A percentile compares a stretch with the other conserved stretches of the same genome.
Evolutionary conservation across 2,113 vertebrate species (phyloP).

Genomic region (Acrocephalus arundinaceus): DNA sequence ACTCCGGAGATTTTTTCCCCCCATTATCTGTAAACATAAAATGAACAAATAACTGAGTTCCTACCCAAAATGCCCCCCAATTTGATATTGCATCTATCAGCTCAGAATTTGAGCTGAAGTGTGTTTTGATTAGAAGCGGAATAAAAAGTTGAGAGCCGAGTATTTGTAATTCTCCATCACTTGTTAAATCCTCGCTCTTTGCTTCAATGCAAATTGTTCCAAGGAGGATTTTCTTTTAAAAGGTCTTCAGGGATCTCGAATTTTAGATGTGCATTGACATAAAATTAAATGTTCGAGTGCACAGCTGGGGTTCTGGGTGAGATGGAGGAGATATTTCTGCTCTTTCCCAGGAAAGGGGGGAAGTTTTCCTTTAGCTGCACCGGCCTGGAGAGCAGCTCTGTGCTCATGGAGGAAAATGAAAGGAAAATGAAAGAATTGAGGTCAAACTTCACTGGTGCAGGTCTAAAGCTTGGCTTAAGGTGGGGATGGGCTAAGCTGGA

Average conservation of each 20-base stretch:
- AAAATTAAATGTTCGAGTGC: conserved; percentile 41
- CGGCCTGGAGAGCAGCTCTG: not conserved
- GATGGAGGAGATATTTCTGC: conserved; percentile 8
- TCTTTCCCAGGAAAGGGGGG: not conserved
- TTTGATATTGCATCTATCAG: not conserved
- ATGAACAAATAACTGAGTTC: not conserved
- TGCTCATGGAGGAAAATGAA: accelerated
- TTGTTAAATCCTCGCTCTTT: conserved; percentile 52
- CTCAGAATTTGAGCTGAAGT: conserved; percentile 19
- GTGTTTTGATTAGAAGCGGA: conserved; percentile 56
- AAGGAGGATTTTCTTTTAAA: conserved; percentile 65
- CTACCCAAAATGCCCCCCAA: not conserved
- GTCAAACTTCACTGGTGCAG: not conserved
- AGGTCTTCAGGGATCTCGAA: conserved; percentile 63
- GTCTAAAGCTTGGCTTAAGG: not conserved
- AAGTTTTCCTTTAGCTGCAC: not conserved
- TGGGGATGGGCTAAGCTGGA: not conserved
- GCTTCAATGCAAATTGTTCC: conserved; percentile 65
- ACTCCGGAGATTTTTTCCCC: not conserved
- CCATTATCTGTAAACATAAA: not conserved
- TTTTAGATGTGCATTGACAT: conserved; percentile 63
- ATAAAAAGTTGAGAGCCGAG: conserved; percentile 47
- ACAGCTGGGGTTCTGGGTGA: conserved; percentile 36
- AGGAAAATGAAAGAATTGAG: not conserved
- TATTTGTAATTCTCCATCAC: conserved; percentile 49